Evolutionary conservation across 2,113 vertebrate species (phyloP).

Genomic region (Hyperoodon ampullatus): DNA sequence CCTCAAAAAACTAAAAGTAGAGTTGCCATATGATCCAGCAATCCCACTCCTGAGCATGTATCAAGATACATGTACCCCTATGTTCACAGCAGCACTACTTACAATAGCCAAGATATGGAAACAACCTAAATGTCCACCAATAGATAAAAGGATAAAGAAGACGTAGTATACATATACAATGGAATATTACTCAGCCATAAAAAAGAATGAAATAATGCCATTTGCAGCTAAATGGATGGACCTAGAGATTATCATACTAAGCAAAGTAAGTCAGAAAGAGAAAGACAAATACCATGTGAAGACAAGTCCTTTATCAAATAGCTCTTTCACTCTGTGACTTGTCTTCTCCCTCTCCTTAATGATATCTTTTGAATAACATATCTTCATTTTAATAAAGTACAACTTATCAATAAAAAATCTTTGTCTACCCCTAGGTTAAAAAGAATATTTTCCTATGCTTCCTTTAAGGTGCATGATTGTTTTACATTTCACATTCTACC

Average conservation of each 20-base stretch:
- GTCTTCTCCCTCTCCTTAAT: neutral
- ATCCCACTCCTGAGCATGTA: neutral
- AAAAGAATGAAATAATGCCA: neutral
- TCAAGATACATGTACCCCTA: neutral
- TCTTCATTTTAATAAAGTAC: constrained; percentile 1
- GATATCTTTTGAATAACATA: neutral
- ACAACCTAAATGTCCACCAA: neutral
- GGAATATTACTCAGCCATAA: neutral
- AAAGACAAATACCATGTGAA: neutral
- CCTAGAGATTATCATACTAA: neutral
- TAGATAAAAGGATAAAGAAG: neutral
- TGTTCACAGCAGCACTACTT: neutral
- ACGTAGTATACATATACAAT: neutral
- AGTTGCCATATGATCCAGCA: neutral
- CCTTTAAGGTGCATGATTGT: neutral
- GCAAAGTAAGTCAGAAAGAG: neutral
- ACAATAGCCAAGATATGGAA: neutral
- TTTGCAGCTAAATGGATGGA: neutral
- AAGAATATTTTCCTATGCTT: neutral
- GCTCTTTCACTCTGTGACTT: neutral
- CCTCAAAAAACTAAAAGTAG: neutral
- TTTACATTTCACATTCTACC: neutral
- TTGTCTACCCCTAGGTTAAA: neutral
- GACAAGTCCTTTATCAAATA: neutral
- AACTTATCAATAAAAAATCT: neutral